A percentile compares a stretch with the other conserved stretches of the same genome.
Evolutionary conservation across 2,113 vertebrate genomes (phyloP).

Genomic region (Halcyon malimbica): DNA sequence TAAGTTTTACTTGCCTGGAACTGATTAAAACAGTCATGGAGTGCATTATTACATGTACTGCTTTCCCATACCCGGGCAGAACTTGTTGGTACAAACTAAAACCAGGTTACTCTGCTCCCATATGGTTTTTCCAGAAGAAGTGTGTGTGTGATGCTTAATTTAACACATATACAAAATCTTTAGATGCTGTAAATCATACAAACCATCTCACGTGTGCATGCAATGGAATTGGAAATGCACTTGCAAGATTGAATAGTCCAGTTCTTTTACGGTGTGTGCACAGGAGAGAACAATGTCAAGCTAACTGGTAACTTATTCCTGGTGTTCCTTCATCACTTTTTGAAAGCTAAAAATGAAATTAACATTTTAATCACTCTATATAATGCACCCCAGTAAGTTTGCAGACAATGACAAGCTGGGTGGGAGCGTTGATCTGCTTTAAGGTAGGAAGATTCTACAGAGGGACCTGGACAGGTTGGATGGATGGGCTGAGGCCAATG

Average conservation of each 20-base stretch:
- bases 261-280: background rate
- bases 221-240: background rate
- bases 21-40: rapidly evolving
- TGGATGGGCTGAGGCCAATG: too few relatives aligned
- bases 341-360: background rate
- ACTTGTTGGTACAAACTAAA: background rate
- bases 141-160: background rate
- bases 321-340: background rate
- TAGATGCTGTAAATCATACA: background rate
- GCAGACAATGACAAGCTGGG: too few relatives aligned
- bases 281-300: background rate
- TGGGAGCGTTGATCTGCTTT: too few relatives aligned
- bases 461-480: too few relatives aligned
- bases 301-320: background rate
- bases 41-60: background rate
- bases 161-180: background rate
- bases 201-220: background rate
- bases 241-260: background rate
- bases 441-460: too few relatives aligned
- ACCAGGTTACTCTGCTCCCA: background rate
- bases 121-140: background rate
- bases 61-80: background rate
- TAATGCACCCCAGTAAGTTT: too few relatives aligned
- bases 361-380: background rate
- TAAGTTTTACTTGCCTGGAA: background rate